Evolutionary conservation across 53 echinoderm and acorn worm genomes (phyloP), one percentile per base, ranked within the genome.

Genomic region (Arbacia lixula): DNA sequence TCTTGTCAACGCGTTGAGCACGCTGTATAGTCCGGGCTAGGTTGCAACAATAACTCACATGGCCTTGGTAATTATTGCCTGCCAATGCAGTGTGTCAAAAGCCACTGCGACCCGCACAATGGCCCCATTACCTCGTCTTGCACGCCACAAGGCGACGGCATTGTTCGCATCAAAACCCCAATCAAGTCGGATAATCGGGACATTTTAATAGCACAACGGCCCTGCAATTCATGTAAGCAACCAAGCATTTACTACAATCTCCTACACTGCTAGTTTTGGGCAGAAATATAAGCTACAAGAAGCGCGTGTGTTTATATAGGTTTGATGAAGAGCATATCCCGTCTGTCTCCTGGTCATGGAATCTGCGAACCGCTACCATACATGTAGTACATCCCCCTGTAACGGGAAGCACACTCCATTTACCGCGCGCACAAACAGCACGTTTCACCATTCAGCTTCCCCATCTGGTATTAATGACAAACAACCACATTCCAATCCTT

Each of bases 1-100:
- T n/a, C n/a, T n/a, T n/a, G n/a, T n/a, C n/a, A n/a, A n/a, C n/a
- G n/a, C n/a, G n/a, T n/a, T n/a, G n/a, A n/a, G n/a, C 46, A 46
- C 46, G 14, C 46, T 10, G 46, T 46, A 8, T 46, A 10, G 16
- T n/a, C n/a, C n/a, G n/a, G n/a, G n/a, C n/a, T n/a, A n/a, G n/a
- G n/a, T n/a, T n/a, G 58, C 58, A 57, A 57, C 58, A 57, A 27
- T 9, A 64, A 28, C 5, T 27, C 32, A 27, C 6, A 9, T 19
- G 82, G 17, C 82, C 82, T 81, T 81, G 82, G 31, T 81, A 81
- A 81, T 81, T 81, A 81, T 81, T 61, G 12, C 64, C 41, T 38
- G 42, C 63, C 82, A 81, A 63, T 63, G 82, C 32, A 63, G 17
- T 63, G 82, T 40, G 82, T 81, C 63, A 81, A 81, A 63, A 81